Base-by-base conservation (phyloP, 2,113 vertebrate genomes). In the Sardina pilchardus region DNA sequence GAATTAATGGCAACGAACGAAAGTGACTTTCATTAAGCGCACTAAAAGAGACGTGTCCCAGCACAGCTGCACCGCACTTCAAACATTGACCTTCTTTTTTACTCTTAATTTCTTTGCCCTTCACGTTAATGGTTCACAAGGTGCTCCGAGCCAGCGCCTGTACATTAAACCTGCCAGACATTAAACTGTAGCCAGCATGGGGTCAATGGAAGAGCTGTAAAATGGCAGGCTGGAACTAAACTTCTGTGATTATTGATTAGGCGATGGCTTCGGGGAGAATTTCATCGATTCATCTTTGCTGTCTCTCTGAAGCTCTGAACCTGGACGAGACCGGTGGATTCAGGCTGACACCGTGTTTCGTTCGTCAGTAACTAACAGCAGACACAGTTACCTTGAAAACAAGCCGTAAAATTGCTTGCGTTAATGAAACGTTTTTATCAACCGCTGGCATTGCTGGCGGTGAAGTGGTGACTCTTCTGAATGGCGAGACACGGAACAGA, bases 241-340 rank as follows among this genome's bases (percentile, higher is more conserved):
- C 71, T 78, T 78, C 71, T 78, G 71, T 78, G 71, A 78, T 78
- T 78, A 78, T 78, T 78, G 71, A 78, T 78, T 78, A 78, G 71
- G 5, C 26, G 71, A 78, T 78, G 71, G 71, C 71, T 36, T 30
- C 71, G 17, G 71, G 71, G 71, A 36, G 71, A 34, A 36, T 78
- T 78, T 36, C 30, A 78, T 34, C 39, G 71, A 78, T 78, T 78
- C 71, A 78, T 78, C 71, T 78, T 78, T 78, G 14, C 71, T 17
- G 30, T 30, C 19, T 0, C 48, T 50, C 63, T 34, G 30, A 36
- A 34, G 71, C 34, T 14, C 71, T 78, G 71, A 78, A 78, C 71
- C 71, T 34, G 71, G 71, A 16, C 4, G 71, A 36, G 30, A 34
- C 12, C 1, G n/a, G n/a, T 4, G 53, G 6, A 24, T 2, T 59